phyloP scores from a whole-genome alignment of 2,797 vertebrate genomes.

The Gallinago solitaria region DNA sequence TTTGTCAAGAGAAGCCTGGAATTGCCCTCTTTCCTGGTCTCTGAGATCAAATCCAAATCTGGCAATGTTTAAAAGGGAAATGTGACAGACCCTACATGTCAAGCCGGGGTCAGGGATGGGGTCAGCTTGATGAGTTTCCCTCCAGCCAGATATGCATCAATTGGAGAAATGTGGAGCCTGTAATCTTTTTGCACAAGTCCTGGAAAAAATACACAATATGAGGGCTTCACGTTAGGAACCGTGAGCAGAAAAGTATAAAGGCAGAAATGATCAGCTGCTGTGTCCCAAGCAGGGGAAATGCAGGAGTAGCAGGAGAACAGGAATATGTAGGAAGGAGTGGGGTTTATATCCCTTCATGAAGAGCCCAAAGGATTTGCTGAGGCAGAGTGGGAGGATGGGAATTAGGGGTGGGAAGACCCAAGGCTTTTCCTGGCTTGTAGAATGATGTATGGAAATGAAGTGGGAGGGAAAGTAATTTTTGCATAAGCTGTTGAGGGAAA shows the following conservation, averaged over 20 bases:
- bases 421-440: not conserved
- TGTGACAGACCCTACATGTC: constrained; percentile 44
- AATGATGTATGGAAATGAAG: not conserved
- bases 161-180: not conserved
- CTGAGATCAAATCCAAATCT: constrained; percentile 13
- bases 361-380: not conserved
- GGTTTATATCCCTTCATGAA: not conserved
- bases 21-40: not conserved
- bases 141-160: not conserved
- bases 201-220: not conserved
- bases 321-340: not conserved
- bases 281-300: not conserved
- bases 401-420: not conserved
- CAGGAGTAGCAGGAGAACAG: not conserved
- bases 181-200: not conserved
- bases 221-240: not conserved
- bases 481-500: not conserved
- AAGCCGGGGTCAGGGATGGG: not conserved
- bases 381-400: not conserved
- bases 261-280: not conserved
- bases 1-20: constrained; percentile 36
- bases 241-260: not conserved
- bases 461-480: constrained; percentile 6
- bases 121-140: constrained; percentile 29
- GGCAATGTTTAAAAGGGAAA: constrained; percentile 35